These are phyloP conservation scores for Muscicapa striata DNA, from an alignment of 2,797 vertebrate species.

Conservation along the genomic window DNA sequence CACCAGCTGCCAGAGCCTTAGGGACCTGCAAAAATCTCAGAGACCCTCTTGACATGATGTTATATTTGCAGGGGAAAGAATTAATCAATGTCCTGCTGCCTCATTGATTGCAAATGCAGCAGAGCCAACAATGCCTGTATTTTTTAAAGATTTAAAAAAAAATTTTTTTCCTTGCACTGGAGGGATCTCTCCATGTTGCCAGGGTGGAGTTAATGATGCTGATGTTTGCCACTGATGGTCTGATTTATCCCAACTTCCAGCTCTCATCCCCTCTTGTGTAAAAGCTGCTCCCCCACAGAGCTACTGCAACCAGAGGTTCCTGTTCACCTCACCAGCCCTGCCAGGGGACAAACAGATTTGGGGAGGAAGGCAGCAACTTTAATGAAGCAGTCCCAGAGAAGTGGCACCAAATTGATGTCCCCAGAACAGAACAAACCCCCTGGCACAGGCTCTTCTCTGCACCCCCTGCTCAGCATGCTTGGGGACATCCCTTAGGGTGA, in stretches of 20 bases:
- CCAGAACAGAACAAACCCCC: neutral
- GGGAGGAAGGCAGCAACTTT: neutral
- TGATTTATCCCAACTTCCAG: neutral
- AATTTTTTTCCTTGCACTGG: neutral
- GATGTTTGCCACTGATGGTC: neutral
- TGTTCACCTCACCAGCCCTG: neutral
- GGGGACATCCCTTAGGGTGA: neutral
- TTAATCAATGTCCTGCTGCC: neutral
- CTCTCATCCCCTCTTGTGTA: neutral
- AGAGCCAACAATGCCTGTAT: neutral
- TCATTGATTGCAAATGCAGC: neutral
- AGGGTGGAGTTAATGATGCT: neutral
- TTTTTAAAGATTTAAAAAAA: too few species aligned
- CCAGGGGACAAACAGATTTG: neutral
- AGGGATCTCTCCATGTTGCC: neutral
- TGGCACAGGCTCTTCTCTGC: fast-evolving
- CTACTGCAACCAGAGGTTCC: neutral
- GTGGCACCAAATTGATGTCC: too few species aligned
- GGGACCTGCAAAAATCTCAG: neutral
- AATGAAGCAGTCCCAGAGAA: neutral
- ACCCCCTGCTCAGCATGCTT: fast-evolving
- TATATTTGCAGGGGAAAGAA: neutral
- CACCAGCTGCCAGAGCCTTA: neutral
- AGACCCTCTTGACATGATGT: neutral
- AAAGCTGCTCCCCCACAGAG: neutral